Evolutionary conservation across 2,888 invertebrate species (phyloP), one percentile per base, ranked within the genome.

Genomic region (Baronia brevicornis): DNA sequence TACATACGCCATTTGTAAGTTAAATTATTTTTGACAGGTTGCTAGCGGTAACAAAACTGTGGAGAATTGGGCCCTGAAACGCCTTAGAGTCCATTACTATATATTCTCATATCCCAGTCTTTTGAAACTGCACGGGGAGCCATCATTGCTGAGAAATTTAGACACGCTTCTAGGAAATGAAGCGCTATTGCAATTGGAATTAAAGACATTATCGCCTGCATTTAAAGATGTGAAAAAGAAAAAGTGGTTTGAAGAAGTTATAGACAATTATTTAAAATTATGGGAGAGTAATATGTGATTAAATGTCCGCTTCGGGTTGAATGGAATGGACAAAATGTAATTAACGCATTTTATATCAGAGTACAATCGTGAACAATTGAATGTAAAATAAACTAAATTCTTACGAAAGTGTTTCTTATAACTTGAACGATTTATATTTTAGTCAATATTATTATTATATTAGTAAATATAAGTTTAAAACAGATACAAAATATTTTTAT

Each of bases 261-360:
- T 95, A 65, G 94, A 94, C 77, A 95, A 95, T 86, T 92, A 93
- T 77, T 88, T 94, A 72, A 94, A 94, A 74, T 79, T 95, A 44
- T 95, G 95, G 94, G 95, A 95, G 74, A 91, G 91, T 56, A 95
- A 95, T 72, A 92, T 94, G 89, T 91, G 88, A 89, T 71, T 19
- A 40, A 41, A n/a, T n/a, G n/a, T n/a, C n/a, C n/a, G n/a, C n/a
- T n/a, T n/a, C n/a, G n/a, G 20, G 12, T 21, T 38, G 51, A 33
- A 14, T 18, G 7, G 31, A 28, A 29, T 33, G 22, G 34, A 31
- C 33, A 28, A 33, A 29, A n/a, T n/a, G n/a, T n/a, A n/a, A n/a
- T n/a, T n/a, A n/a, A n/a, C n/a, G n/a, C 5, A 0, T 21, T n/a
- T 11, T 7, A 10, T 22, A n/a, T 23, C 13, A n/a, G 11, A 3